Conservation (phyloP, 2,113 vertebrate species). For the Macrotus californicus region DNA sequence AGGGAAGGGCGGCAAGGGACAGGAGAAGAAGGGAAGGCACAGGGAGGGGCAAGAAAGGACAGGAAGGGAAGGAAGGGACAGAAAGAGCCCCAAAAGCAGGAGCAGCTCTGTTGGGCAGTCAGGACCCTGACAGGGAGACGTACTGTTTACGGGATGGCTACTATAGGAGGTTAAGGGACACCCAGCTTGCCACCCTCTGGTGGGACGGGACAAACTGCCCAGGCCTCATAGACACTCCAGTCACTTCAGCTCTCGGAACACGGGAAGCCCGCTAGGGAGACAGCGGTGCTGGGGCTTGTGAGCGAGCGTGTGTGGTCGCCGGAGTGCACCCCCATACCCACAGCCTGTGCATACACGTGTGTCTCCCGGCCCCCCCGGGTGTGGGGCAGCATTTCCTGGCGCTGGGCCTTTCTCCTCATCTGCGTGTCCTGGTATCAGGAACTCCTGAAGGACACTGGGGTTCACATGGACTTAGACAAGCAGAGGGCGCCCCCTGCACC, state of each 20-base stretch:
- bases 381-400: accelerated
- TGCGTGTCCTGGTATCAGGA: too few relatives aligned
- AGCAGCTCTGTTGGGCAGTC: conserved; percentile 34
- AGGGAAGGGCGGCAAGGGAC: too few relatives aligned
- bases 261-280: conserved; percentile 20
- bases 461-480: neutral
- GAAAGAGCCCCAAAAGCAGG: neutral
- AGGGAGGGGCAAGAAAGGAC: neutral
- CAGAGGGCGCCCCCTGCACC: neutral
- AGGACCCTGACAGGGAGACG: conserved; percentile 7
- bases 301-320: neutral
- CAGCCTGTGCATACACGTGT: neutral
- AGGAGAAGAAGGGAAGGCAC: too few relatives aligned
- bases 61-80: too few relatives aligned
- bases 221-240: conserved; percentile 3
- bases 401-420: too few relatives aligned
- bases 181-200: conserved; percentile 47
- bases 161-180: conserved; percentile 42
- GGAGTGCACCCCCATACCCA: neutral
- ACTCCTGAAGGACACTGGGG: neutral
- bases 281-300: conserved; percentile 44
- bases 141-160: conserved; percentile 44
- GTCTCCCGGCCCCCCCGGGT: accelerated
- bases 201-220: neutral
- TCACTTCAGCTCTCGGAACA: neutral